Conservation (phyloP, 2,888 invertebrate species). For the Brachypterus glaber region DNA sequence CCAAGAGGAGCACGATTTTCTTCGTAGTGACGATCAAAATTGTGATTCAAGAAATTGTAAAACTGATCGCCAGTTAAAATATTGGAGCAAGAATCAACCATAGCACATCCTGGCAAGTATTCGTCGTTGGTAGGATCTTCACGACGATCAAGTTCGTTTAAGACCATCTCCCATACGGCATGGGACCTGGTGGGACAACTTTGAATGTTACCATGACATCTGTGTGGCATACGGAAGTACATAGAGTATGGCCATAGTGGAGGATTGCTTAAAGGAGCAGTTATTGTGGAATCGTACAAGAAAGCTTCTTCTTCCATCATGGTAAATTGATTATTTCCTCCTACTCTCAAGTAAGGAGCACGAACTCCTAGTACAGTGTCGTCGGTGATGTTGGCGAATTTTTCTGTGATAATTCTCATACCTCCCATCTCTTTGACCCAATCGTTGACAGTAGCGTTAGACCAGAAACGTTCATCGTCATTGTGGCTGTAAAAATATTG, state of each 20-base stretch:
- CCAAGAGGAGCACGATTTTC: constrained; percentile 83
- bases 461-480: constrained; percentile 87
- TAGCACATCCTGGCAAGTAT: constrained; percentile 81
- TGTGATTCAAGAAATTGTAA: constrained; percentile 88
- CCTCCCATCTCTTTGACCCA: constrained; percentile 96
- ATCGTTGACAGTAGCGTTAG: constrained; percentile 81
- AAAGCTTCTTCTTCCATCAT: constrained; percentile 97
- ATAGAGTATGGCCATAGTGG: constrained; percentile 98
- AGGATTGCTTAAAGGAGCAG: constrained; percentile 80
- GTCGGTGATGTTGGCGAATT: constrained; percentile 81
- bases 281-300: constrained; percentile 91
- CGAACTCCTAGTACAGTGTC: constrained; percentile 87
- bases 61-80: constrained; percentile 87
- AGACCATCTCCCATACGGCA: constrained; percentile 94
- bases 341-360: constrained; percentile 82
- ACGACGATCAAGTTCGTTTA: constrained; percentile 86
- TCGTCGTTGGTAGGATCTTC: constrained; percentile 87
- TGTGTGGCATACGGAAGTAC: constrained; percentile 94
- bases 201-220: constrained; percentile 86
- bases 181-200: constrained; percentile 86
- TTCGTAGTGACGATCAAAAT: constrained; percentile 85
- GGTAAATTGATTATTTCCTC: constrained; percentile 92
- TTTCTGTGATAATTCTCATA: constrained; percentile 82
- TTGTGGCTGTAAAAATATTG: constrained; percentile 63
- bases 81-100: constrained; percentile 93